Evolutionary conservation across 2,113 vertebrate species (phyloP).

Genomic region (Tautogolabrus adspersus): DNA sequence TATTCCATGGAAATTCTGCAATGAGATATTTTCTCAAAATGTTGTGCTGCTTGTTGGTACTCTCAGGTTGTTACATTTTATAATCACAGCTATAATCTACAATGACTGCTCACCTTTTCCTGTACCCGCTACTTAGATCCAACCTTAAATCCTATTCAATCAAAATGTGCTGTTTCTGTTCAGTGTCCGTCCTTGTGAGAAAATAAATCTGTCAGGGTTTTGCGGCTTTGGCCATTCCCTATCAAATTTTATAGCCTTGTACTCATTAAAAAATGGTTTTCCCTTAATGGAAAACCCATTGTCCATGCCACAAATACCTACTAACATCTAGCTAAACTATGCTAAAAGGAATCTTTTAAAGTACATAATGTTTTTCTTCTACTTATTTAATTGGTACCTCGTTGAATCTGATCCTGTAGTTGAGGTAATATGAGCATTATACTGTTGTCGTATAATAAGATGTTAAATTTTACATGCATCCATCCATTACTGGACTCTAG

Average conservation of each 20-base stretch:
- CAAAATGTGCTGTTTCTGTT: conserved; percentile 18
- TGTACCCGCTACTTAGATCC: conserved; percentile 28
- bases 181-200: conserved; percentile 2
- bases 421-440: background rate
- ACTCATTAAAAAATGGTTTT: conserved; percentile 31
- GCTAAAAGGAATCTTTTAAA: background rate
- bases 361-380: background rate
- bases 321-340: background rate
- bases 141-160: conserved; percentile 27
- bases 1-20: conserved; percentile 26
- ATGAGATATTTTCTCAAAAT: conserved; percentile 5
- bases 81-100: conserved; percentile 31
- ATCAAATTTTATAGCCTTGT: conserved; percentile 31
- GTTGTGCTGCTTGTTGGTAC: conserved; percentile 17
- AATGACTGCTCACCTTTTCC: conserved; percentile 59
- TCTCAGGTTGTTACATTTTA: conserved; percentile 24
- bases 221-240: conserved; percentile 18
- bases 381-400: conserved; percentile 2
- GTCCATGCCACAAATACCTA: background rate
- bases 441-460: background rate
- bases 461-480: background rate
- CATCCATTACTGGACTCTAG: background rate
- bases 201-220: conserved; percentile 33
- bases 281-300: conserved; percentile 14
- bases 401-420: background rate